Evolutionary conservation across 2,113 vertebrate species (phyloP), one percentile per base, ranked within the genome.

Genomic region (Apodemus speciosus): DNA sequence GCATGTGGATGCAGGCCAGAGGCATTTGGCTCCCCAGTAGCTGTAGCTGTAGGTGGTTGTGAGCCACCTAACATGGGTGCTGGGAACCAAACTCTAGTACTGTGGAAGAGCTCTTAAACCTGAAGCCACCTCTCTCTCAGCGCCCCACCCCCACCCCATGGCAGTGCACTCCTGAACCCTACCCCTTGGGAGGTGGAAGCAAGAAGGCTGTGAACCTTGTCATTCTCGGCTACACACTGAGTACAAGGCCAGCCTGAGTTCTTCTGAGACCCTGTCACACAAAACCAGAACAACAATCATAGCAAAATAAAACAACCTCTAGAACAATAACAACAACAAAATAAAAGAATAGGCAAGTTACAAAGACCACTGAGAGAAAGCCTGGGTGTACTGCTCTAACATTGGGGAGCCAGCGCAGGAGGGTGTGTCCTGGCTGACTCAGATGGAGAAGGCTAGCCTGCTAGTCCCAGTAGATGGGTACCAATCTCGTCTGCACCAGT

Each of bases 111-210:
- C 58, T 66, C 60, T 40, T 21, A 21, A 32, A 27, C 5, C 60
- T 35, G 40, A 66, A 84, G 60, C 60, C 18, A 46, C 21, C 40
- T 46, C 40, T 84, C 81, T 35, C 21, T 15, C 25, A 46, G n/a
- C 16, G 1, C 14, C 20, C 8, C 2, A 15, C 14, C 35, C 8
- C 2, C 2, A 9, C 4, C 38, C 79, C 3, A 8, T 11, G 30
- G 60, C 46, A 30, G 40, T 62, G 38, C 25, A 30, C 58, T 64
- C 25, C 60, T 84, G 8, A 66, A 84, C 46, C 38, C 27, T 21
- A 66, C 20, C 25, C 25, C 38, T 32, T 13, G 40, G 27, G 80
- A 83, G 38, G 58, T 11, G 25, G 58, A 46, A 43, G 25, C 38
- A 62, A 60, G 25, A 38, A 62, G 27, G 16, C 32, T 32, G 9